phyloP scores from a whole-genome alignment of 2,888 invertebrate species.

The Meandrusa payeni region DNA sequence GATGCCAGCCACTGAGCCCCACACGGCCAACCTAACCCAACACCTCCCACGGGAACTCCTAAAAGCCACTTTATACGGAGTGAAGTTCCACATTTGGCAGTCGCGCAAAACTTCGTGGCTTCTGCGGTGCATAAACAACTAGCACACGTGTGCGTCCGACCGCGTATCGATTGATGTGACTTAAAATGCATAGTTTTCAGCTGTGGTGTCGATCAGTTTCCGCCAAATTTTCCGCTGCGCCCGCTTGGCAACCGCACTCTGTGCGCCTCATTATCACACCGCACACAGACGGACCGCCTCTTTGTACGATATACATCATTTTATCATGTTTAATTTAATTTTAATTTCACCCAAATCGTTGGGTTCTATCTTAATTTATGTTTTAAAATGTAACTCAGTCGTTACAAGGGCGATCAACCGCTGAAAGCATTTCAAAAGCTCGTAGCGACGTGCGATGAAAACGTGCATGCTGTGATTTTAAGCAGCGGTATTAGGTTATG shows the following conservation, averaged over 20 bases:
- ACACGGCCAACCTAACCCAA: conserved; percentile 61
- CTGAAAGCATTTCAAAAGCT: conserved; percentile 78
- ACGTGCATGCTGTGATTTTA: conserved; percentile 63
- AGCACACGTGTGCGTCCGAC: conserved; percentile 65
- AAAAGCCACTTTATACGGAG: conserved; percentile 63
- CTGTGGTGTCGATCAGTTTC: conserved; percentile 64
- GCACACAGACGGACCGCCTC: conserved; percentile 22
- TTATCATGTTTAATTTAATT: conserved; percentile 13
- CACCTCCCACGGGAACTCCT: conserved; percentile 68
- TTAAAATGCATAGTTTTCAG: conserved; percentile 73
- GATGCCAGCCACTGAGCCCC: conserved; percentile 58
- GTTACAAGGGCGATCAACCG: conserved; percentile 62
- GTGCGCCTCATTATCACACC: conserved; percentile 28
- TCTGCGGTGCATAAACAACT: conserved; percentile 76
- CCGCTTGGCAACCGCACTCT: conserved; percentile 65
- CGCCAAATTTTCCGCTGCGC: conserved; percentile 70
- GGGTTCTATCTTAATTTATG: conserved; percentile 7
- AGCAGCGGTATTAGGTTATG: conserved; percentile 50
- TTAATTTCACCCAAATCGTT: conserved; percentile 15
- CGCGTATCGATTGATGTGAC: conserved; percentile 74
- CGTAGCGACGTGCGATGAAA: conserved; percentile 65
- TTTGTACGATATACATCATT: conserved; percentile 20
- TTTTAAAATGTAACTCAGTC: conserved; percentile 46
- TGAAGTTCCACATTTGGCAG: conserved; percentile 67
- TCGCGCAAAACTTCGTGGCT: conserved; percentile 70